Conservation (phyloP, 37 sponge, comb jelly and placozoan genomes). For the Oscarella lobularis region DNA sequence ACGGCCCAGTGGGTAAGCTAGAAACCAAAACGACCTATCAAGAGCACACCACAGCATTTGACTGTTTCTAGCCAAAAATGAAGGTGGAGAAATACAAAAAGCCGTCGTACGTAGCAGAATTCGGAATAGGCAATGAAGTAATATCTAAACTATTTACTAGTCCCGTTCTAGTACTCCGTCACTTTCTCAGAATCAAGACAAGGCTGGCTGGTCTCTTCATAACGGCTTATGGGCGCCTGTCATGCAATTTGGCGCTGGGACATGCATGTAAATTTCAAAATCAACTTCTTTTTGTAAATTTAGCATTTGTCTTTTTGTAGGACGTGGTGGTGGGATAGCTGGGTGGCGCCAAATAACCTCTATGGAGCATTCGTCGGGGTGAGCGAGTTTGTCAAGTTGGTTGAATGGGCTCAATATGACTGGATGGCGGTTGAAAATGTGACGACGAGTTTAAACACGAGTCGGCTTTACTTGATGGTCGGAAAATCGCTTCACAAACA, state of each 20-base stretch:
- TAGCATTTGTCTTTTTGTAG: too few species aligned
- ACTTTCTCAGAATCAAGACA: not conserved
- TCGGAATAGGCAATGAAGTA: not conserved
- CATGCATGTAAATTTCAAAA: conserved; percentile 8
- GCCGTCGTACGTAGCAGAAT: conserved; percentile 1
- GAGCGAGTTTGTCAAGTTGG: conserved; percentile 4
- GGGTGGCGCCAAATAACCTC: conserved; percentile 20
- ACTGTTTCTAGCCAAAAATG: not conserved
- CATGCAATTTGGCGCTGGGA: conserved; percentile 15
- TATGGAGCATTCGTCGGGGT: conserved; percentile 18
- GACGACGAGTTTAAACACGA: not conserved
- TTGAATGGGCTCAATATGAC: not conserved
- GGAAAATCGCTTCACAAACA: too few species aligned
- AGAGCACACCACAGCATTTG: too few species aligned
- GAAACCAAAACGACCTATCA: too few species aligned
- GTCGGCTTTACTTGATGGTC: not conserved
- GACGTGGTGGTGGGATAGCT: conserved; percentile 36
- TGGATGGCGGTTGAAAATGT: not conserved
- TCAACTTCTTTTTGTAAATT: not conserved
- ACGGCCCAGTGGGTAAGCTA: conserved; percentile 10
- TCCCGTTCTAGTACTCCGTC: too few species aligned
- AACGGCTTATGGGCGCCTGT: conserved; percentile 20
- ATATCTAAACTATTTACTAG: too few species aligned
- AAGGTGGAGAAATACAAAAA: not conserved
- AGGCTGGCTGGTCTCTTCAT: conserved; percentile 3